Evolutionary conservation across 2,113 vertebrate species (phyloP), one percentile per base, ranked within the genome.

Genomic region (Pseudolaguvia tuberculata): DNA sequence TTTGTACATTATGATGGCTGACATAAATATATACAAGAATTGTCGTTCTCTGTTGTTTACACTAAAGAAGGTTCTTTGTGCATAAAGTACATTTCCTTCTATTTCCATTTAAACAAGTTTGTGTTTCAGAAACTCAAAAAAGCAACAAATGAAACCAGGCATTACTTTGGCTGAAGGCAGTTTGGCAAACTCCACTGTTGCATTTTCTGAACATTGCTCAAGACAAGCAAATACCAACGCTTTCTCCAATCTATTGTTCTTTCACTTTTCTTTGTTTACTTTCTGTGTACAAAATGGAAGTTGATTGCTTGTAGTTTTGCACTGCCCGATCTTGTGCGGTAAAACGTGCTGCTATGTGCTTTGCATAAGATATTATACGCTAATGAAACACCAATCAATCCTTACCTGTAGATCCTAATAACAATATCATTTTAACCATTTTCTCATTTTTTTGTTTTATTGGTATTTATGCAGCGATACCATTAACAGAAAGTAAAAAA

Each of bases 131-230:
- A 55, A 80, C 12, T 12, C 23, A 75, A 72, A 69, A 55, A 50
- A 73, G 63, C 78, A 78, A 77, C 67, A 77, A 86, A 88, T 82
- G 62, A 85, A 86, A 88, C 83, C 80, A 75, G 77, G 81, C 82
- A 83, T 84, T 82, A 80, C 78, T 69, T 78, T 25, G 82, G 56
- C 82, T 83, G 83, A 86, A 80, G 79, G 81, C 71, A 80, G 76
- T 55, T 79, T 84, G 83, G 80, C 80, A 83, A 79, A 65, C 56
- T 79, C 81, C 81, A 84, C 21, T 69, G 76, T 72, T 82, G 82
- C 80, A 58, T 78, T 72, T 61, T 68, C 59, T 47, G 53, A 80
- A 79, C 75, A 74, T 81, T 69, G 3, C 13, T 70, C 29, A 82
- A 72, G 45, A 29, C 69, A 67, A 59, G 55, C 70, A 61, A 52